Conservation (phyloP, 2,113 vertebrate genomes). For the Cottus gobio region DNA sequence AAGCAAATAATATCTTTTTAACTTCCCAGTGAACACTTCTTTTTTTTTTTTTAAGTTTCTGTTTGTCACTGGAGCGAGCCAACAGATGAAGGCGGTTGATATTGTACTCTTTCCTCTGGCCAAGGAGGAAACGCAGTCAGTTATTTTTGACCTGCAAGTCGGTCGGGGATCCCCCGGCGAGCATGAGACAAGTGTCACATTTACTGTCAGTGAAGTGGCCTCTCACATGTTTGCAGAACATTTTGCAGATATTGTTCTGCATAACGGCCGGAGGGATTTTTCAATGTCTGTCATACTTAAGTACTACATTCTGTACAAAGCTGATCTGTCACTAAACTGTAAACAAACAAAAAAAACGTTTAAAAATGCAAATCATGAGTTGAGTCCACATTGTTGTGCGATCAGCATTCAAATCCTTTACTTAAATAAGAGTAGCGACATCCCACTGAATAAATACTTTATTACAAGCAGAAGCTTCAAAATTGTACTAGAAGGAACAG, state of each 20-base stretch:
- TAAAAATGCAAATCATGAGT: constrained; percentile 35
- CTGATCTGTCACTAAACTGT: background rate
- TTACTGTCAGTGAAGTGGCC: constrained; percentile 4
- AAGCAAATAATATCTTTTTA: constrained; percentile 8
- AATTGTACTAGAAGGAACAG: background rate
- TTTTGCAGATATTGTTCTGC: too few species aligned
- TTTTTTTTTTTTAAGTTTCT: constrained; percentile 25
- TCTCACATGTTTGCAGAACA: too few species aligned
- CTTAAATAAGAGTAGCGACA: background rate
- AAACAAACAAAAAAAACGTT: background rate
- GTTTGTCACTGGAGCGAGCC: constrained; percentile 4
- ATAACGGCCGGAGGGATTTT: background rate
- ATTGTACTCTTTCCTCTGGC: background rate
- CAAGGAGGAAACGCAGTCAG: constrained; percentile 2
- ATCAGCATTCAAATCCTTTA: background rate
- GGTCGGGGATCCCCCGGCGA: constrained; percentile 21
- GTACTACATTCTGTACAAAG: background rate
- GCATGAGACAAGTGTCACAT: constrained; percentile 33
- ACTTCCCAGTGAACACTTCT: background rate
- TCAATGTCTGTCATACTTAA: background rate
- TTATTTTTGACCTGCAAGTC: constrained; percentile 37
- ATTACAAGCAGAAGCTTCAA: background rate
- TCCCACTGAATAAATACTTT: background rate
- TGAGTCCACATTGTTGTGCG: background rate
- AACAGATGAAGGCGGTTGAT: background rate